Evolutionary conservation across 1,140 invertebrate genomes (phyloP), one percentile per base, ranked within the genome.

Genomic region (Microvelia longipes): DNA sequence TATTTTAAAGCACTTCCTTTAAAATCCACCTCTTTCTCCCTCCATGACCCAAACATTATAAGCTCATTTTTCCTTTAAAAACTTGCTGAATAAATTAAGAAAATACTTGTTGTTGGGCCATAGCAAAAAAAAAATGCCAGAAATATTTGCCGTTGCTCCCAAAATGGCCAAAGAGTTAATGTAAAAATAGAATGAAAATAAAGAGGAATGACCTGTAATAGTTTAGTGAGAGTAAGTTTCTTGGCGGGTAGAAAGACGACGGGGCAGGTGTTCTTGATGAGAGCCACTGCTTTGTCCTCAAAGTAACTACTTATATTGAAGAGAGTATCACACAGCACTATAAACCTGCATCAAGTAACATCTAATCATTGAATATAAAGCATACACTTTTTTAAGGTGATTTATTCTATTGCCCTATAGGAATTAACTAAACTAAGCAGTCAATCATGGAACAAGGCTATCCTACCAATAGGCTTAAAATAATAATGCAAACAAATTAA

Each of bases 231-330:
- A 5, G 76, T 72, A 0, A 77, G 70, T 62, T 73, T 74, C 27
- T 75, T 66, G 66, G 75, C 66, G 1, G 76, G 76, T 28, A 72
- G 71, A 13, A 71, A 70, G 26, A 77, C 61, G 1, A 71, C 65
- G 13, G 76, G 74, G 62, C 76, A 77, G 2, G 75, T 75, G 66
- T 77, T 77, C n/a, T 73, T 65, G 13, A 73, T 73, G 2, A 74
- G 69, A 14, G 68, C 68, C 2, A 72, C 66, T n/a, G 68, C 50
- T 69, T 72, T 71, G 28, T 69, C 69, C 11, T 75, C 73, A 14
- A 68, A 60, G 14, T 29, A 27, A 11, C 68, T 30, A 2, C 71
- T 71, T 13, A 75, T 62, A 28, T 68, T 60, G 24, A 74, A 70
- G 2, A 75, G 67, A 19, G 72, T 71, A 67, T 76, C 75, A 67